Evolutionary conservation across 1,140 invertebrate genomes (phyloP).

Genomic region (Radopholus similis): DNA sequence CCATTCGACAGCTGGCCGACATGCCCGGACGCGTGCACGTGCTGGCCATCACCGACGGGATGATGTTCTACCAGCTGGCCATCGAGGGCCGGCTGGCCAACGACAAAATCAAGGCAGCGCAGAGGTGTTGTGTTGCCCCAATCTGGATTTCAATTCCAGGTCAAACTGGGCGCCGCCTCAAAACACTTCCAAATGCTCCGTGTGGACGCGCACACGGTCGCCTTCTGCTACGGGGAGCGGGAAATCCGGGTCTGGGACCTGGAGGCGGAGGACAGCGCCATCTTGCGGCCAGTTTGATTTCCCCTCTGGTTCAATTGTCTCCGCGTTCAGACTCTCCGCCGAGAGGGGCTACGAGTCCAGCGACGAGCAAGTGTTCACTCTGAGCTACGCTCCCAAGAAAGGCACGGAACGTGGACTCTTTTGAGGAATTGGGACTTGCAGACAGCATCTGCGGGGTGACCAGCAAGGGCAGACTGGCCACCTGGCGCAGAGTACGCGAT

Average conservation of each 20-base stretch:
- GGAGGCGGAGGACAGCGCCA: slow-evolving; percentile 77
- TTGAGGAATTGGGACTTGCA: slow-evolving; percentile 45
- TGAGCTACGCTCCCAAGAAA: slow-evolving; percentile 62
- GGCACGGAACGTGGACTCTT: slow-evolving; percentile 49
- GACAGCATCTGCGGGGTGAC: slow-evolving; percentile 78
- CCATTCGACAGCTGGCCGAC: slow-evolving; percentile 31
- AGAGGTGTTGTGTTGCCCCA: not conserved
- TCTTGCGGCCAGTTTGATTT: not conserved
- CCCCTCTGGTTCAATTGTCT: not conserved
- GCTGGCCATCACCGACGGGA: slow-evolving; percentile 31
- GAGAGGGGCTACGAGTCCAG: slow-evolving; percentile 61
- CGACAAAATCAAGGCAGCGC: slow-evolving; percentile 36
- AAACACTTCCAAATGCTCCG: slow-evolving; percentile 53
- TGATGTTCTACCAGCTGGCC: slow-evolving; percentile 51
- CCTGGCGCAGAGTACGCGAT: slow-evolving; percentile 72
- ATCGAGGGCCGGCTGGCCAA: slow-evolving; percentile 59
- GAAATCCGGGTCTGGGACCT: slow-evolving; percentile 84
- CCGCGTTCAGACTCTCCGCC: slow-evolving; percentile 33
- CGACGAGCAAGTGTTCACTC: slow-evolving; percentile 62
- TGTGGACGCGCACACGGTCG: slow-evolving; percentile 28
- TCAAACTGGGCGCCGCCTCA: slow-evolving; percentile 69
- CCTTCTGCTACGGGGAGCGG: slow-evolving; percentile 45
- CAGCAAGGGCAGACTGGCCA: slow-evolving; percentile 80
- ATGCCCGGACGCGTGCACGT: slow-evolving; percentile 32
- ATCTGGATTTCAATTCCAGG: slow-evolving; percentile 43